Evolutionary conservation across 2,113 vertebrate genomes (phyloP), one percentile per base, ranked within the genome.

Genomic region (Procavia capensis): DNA sequence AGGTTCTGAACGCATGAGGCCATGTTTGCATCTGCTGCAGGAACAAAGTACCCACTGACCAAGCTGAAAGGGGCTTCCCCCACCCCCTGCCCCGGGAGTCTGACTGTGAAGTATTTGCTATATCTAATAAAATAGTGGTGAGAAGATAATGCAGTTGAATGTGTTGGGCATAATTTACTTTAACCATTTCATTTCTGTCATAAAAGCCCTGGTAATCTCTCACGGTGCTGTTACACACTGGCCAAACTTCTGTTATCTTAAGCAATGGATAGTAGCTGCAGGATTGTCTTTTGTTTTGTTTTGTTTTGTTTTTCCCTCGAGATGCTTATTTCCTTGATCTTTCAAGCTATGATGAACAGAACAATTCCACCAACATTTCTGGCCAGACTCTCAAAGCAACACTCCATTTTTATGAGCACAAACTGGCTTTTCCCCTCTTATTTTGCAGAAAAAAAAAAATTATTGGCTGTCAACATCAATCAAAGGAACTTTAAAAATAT

Each of bases 11-110:
- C 79, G 13, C 72, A 86, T 87, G 89, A 80, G 93, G 92, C 34
- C 50, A 20, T n/a, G 43, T 95, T 94, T 92, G 72, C 91, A 79
- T 82, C 97, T 79, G 79, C 90, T 85, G 70, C 54, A 39, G 91
- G 92, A 97, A 96, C 95, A 87, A 92, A 92, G 80, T 54, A 75
- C 64, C 85, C 64, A 84, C 10, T 89, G 74, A 88, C 84, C 7
- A 9, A 63, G 68, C 24, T 64, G 27, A 24, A 41, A 70, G 50
- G 70, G 9, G 34, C 1, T n/a, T n/a, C n/a, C n/a, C n/a, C n/a
- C n/a, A n/a, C n/a, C n/a, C n/a, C n/a, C n/a, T n/a, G n/a, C n/a
- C n/a, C n/a, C n/a, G n/a, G 9, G 24, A 39, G 22, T 85, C 31
- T 89, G 36, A 82, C 16, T 34, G 31, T 7, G 41, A 31, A 57